A percentile compares a stretch with the other conserved stretches of the same genome.
phyloP scores from a whole-genome alignment of 2,113 vertebrate genomes.

The Telmatochromis brachygnathus region DNA sequence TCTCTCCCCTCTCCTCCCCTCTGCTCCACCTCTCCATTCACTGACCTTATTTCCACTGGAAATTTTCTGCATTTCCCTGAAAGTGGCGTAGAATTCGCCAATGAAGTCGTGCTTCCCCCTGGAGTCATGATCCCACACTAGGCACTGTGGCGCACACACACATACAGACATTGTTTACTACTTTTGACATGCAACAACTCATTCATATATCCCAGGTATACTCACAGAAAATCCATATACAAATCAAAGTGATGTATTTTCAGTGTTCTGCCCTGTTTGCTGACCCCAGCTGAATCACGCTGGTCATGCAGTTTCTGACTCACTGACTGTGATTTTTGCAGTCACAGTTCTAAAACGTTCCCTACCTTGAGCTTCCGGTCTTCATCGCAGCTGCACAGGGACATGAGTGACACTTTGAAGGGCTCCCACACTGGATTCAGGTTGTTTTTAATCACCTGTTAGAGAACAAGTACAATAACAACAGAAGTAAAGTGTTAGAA shows the following conservation, averaged over 20 bases:
- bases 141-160: constrained; percentile 67
- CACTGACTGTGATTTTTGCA: background rate
- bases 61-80: constrained; percentile 88
- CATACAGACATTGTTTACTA: background rate
- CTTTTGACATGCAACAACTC: background rate
- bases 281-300: background rate
- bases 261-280: background rate
- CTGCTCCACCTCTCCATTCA: background rate
- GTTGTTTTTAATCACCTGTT: constrained; percentile 94
- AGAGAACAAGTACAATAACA: background rate
- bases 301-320: background rate
- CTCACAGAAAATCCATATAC: background rate
- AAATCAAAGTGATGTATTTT: background rate
- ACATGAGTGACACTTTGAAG: constrained; percentile 91
- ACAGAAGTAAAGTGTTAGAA: background rate
- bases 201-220: background rate
- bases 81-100: constrained; percentile 90
- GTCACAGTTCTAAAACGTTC: background rate
- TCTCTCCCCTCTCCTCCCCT: background rate
- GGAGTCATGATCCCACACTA: constrained; percentile 93
- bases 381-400: constrained; percentile 90
- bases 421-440: constrained; percentile 92
- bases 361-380: constrained; percentile 86
- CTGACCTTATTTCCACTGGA: constrained; percentile 85
- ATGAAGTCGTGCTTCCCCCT: constrained; percentile 95